Evolutionary conservation across 2,797 vertebrate genomes (phyloP).

Genomic region (Philypnodon macrostomus): DNA sequence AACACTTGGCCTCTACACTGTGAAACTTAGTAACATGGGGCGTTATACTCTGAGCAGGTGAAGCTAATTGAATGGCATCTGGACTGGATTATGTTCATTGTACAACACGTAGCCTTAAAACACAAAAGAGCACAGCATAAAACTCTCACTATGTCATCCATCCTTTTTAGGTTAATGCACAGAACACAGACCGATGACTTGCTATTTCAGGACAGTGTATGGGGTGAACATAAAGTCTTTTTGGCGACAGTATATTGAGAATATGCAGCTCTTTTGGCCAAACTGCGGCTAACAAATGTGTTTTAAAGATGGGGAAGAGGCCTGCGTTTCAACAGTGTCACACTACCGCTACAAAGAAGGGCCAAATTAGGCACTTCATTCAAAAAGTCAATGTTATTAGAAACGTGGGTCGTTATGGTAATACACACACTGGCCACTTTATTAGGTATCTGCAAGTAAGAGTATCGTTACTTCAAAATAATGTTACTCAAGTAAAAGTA

Average conservation of each 20-base stretch:
- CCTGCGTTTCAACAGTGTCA: constrained; percentile 24
- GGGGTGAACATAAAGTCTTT: not conserved
- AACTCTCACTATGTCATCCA: constrained; percentile 2
- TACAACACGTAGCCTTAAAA: constrained; percentile 26
- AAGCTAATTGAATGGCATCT: constrained; percentile 57
- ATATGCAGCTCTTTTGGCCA: constrained; percentile 24
- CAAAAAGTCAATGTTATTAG: not conserved
- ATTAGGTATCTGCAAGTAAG: too few species aligned
- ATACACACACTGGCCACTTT: not conserved
- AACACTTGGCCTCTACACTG: not conserved
- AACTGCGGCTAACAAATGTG: constrained; percentile 22
- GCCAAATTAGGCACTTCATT: not conserved
- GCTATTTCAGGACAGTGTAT: not conserved
- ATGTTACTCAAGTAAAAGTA: not conserved
- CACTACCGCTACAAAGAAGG: constrained; percentile 13
- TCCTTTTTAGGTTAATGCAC: constrained; percentile 1
- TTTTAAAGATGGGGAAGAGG: constrained; percentile 24
- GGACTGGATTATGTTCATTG: constrained; percentile 46
- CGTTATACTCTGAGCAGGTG: constrained; percentile 41
- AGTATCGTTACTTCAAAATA: not conserved
- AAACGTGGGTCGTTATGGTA: not conserved
- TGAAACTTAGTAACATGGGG: not conserved
- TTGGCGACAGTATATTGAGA: constrained; percentile 19
- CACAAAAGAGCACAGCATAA: constrained; percentile 4
- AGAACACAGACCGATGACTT: not conserved